phyloP scores from a whole-genome alignment of 2,888 invertebrate genomes.

The Cosmia trapezina region DNA sequence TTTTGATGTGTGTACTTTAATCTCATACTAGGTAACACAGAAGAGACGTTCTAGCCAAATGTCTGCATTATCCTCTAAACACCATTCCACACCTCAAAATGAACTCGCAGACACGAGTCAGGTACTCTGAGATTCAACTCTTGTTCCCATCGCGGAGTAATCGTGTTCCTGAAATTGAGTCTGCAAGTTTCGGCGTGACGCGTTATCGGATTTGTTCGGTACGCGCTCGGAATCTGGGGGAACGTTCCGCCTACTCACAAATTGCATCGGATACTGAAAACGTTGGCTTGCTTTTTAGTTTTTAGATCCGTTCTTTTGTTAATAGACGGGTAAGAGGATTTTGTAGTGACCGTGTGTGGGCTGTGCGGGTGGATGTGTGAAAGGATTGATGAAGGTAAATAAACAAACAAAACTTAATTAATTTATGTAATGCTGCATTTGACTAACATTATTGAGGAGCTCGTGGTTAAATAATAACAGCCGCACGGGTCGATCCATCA shows the following conservation, averaged over 20 bases:
- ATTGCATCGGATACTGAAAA: slow-evolving; percentile 67
- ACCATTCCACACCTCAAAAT: slow-evolving; percentile 43
- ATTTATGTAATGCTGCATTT: too few relatives aligned
- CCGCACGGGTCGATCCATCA: too few relatives aligned
- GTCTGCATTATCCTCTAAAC: slow-evolving; percentile 14
- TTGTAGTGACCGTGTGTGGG: background rate
- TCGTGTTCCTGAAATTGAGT: slow-evolving; percentile 86
- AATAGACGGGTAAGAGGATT: slow-evolving; percentile 37
- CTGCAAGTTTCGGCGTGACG: slow-evolving; percentile 83
- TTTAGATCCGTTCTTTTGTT: slow-evolving; percentile 36
- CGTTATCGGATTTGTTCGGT: slow-evolving; percentile 88
- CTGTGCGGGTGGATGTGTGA: background rate
- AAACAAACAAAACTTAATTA: too few relatives aligned
- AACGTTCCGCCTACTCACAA: slow-evolving; percentile 66
- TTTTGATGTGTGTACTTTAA: too few relatives aligned
- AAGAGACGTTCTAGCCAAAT: background rate
- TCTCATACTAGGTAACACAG: background rate
- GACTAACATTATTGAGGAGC: too few relatives aligned
- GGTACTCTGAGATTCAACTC: slow-evolving; percentile 73
- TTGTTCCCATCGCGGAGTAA: slow-evolving; percentile 79
- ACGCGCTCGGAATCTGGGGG: slow-evolving; percentile 81
- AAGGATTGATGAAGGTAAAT: background rate
- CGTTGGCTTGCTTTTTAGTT: slow-evolving; percentile 51
- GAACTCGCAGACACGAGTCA: slow-evolving; percentile 54
- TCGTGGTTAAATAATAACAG: too few relatives aligned